Evolutionary conservation across 2,113 vertebrate genomes (phyloP).

Genomic region (Xenotilapia flavipinnis): DNA sequence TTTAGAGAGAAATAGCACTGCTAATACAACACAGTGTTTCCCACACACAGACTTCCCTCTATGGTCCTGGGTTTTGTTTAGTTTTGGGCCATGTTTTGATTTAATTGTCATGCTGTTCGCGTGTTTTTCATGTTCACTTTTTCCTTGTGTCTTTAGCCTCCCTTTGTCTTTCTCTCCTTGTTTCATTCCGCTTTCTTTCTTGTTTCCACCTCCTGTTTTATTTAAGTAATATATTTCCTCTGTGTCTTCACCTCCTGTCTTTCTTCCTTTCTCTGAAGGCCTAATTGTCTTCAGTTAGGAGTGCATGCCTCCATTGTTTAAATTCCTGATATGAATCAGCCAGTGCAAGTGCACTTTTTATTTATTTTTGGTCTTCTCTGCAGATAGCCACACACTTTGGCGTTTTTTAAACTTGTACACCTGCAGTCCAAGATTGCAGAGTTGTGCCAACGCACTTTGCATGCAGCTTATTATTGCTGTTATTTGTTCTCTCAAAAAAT

Average conservation of each 20-base stretch:
- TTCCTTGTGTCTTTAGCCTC: not conserved
- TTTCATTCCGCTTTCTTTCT: not conserved
- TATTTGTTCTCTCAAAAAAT: not conserved
- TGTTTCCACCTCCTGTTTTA: not conserved
- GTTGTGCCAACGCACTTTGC: not conserved
- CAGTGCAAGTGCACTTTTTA: not conserved
- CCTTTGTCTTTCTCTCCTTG: not conserved
- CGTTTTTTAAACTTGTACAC: not conserved
- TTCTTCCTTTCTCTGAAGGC: not conserved
- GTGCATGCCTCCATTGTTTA: not conserved
- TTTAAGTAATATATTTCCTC: not conserved
- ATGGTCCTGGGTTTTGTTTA: not conserved
- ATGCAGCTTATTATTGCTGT: not conserved
- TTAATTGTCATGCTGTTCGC: not conserved
- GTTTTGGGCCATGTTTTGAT: not conserved
- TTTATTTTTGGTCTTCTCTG: not conserved
- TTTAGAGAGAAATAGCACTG: not conserved
- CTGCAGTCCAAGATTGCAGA: not conserved
- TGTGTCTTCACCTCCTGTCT: not conserved
- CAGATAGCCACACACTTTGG: not conserved
- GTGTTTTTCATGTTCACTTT: not conserved
- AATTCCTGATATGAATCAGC: not conserved
- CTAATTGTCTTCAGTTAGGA: not conserved
- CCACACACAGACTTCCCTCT: not conserved
- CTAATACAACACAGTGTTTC: not conserved